Conservation (phyloP, 2,888 invertebrate species). For the Bedellia somnulentella region DNA sequence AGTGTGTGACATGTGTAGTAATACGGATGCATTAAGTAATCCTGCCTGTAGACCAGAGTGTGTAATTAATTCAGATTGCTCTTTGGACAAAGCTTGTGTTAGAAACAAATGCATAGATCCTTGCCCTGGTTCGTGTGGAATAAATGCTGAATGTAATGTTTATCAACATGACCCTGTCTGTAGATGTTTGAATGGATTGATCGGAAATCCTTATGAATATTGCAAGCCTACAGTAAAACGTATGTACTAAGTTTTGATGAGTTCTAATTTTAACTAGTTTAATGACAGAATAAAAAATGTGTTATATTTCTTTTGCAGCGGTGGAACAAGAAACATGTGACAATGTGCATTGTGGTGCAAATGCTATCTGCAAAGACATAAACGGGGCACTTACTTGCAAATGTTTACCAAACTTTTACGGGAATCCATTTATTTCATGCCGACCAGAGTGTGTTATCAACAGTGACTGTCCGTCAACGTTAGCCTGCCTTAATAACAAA, state of each 20-base stretch:
- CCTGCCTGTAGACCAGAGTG: constrained; percentile 83
- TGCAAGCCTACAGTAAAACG: constrained; percentile 62
- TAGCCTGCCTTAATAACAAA: constrained; percentile 76
- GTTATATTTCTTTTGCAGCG: constrained; percentile 28
- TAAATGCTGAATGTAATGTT: constrained; percentile 71
- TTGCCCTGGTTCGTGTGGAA: constrained; percentile 78
- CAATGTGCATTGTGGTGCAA: constrained; percentile 71
- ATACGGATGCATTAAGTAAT: constrained; percentile 67
- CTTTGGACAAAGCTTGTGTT: constrained; percentile 75
- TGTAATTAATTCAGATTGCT: constrained; percentile 77
- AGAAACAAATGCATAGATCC: constrained; percentile 75
- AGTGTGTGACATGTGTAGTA: constrained; percentile 76
- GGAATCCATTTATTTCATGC: constrained; percentile 78
- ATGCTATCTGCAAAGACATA: constrained; percentile 68
- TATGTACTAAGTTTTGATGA: constrained; percentile 26
- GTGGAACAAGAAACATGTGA: constrained; percentile 62
- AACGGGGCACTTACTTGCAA: constrained; percentile 69
- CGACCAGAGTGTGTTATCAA: constrained; percentile 82
- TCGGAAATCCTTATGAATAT: constrained; percentile 78
- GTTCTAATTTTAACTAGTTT: constrained; percentile 7
- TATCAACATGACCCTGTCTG: constrained; percentile 75
- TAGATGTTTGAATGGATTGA: constrained; percentile 66
- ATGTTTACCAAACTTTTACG: constrained; percentile 74
- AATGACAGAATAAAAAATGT: constrained; percentile 1
- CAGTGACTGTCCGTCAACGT: constrained; percentile 70